These are phyloP conservation scores for Pristionchus maxplancki DNA, from an alignment of 2,888 invertebrate genomes.

Conservation along the genomic window DNA sequence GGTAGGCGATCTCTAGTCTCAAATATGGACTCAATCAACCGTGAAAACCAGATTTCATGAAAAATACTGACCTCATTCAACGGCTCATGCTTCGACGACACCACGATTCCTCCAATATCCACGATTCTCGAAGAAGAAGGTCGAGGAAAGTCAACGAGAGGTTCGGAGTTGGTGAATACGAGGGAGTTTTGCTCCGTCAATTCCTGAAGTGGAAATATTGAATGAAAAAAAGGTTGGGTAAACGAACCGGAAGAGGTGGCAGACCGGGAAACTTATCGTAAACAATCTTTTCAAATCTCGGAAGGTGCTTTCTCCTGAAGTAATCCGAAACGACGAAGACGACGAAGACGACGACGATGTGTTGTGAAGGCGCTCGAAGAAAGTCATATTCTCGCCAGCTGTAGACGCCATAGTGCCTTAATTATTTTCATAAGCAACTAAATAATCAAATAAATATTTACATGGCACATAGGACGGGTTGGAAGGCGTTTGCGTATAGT, in stretches of 20 bases:
- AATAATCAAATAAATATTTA: not conserved
- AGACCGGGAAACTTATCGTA: not conserved
- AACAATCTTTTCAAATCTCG: not conserved
- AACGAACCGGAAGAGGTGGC: not conserved
- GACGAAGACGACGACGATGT: too few relatives aligned
- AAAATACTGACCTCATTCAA: not conserved
- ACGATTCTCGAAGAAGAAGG: not conserved
- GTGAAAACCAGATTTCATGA: too few relatives aligned
- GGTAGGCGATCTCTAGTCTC: too few relatives aligned
- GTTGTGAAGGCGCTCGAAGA: not conserved
- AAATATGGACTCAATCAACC: too few relatives aligned
- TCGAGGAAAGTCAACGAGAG: constrained; percentile 11
- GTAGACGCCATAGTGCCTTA: not conserved
- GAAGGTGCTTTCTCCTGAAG: not conserved
- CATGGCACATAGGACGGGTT: constrained; percentile 60
- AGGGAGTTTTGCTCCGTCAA: constrained; percentile 50
- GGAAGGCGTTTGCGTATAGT: constrained; percentile 58
- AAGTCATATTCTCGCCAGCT: not conserved
- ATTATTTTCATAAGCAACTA: not conserved
- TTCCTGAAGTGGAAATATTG: constrained; percentile 52
- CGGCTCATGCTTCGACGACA: not conserved
- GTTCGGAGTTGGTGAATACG: constrained; percentile 22
- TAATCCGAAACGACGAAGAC: not conserved
- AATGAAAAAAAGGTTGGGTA: not conserved
- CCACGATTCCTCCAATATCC: constrained; percentile 42